phyloP scores from a whole-genome alignment of 37 sponge, comb jelly and placozoan genomes.

The Hexactinellida sp. region DNA sequence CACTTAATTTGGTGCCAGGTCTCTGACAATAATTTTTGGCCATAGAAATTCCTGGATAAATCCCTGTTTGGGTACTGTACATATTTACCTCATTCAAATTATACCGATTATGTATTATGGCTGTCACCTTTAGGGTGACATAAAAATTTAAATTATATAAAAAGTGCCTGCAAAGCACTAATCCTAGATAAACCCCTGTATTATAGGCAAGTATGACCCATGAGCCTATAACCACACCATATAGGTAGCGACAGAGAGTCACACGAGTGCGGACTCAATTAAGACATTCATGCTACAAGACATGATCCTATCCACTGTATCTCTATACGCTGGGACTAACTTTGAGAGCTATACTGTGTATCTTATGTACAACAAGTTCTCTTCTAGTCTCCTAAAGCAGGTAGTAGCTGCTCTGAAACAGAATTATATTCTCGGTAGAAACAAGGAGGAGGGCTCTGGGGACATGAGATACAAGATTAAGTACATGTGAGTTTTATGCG shows the following conservation, averaged over 20 bases:
- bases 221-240: neutral
- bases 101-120: too few species aligned
- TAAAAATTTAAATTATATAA: too few species aligned
- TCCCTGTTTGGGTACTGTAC: too few species aligned
- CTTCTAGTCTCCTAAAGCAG: neutral
- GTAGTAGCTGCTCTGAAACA: neutral
- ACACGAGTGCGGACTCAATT: neutral
- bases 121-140: too few species aligned
- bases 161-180: too few species aligned
- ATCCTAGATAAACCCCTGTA: too few species aligned
- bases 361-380: neutral
- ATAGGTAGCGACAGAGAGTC: neutral
- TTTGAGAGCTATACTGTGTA: neutral
- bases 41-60: too few species aligned
- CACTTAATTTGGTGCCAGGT: too few species aligned
- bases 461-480: constrained; percentile 11
- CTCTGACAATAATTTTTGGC: too few species aligned
- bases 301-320: neutral
- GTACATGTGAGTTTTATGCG: neutral
- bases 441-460: neutral
- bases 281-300: neutral
- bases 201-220: too few species aligned
- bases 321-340: neutral
- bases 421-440: neutral
- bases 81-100: too few species aligned